A percentile compares a stretch with the other conserved stretches of the same genome.
Evolutionary conservation across 2,797 vertebrate genomes (phyloP).

Genomic region (Allobates femoralis): DNA sequence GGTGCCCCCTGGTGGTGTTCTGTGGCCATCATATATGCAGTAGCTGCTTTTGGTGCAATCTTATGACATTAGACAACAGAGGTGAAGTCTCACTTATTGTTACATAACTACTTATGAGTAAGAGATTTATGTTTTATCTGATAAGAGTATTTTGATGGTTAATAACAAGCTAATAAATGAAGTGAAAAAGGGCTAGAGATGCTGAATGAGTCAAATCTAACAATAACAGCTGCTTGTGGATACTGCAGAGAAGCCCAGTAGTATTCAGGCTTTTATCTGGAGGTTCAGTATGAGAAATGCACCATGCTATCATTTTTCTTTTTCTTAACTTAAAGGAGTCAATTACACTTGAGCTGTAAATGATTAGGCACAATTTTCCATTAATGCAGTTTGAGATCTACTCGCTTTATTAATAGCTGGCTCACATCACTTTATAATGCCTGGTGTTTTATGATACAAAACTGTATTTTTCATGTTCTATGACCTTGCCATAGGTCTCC

Average conservation of each 20-base stretch:
- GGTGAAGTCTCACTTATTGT: too few species aligned
- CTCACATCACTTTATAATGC: conserved; percentile 10
- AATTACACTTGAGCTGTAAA: neutral
- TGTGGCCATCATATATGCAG: neutral
- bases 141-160: neutral
- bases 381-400: neutral
- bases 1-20: neutral
- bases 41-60: neutral
- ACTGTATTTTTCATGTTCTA: conserved; percentile 25
- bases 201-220: neutral
- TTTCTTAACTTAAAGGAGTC: neutral
- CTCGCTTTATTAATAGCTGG: neutral
- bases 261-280: neutral
- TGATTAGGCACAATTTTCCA: neutral
- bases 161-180: neutral
- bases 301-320: neutral
- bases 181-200: neutral
- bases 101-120: neutral
- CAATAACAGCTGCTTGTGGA: neutral
- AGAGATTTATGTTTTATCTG: neutral
- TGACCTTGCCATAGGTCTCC: conserved; percentile 51
- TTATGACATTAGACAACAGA: neutral
- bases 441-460: conserved; percentile 26
- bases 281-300: neutral
- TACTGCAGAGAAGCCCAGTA: neutral